Evolutionary conservation across 2,888 invertebrate genomes (phyloP), one percentile per base, ranked within the genome.

Genomic region (Philereme vetulata): DNA sequence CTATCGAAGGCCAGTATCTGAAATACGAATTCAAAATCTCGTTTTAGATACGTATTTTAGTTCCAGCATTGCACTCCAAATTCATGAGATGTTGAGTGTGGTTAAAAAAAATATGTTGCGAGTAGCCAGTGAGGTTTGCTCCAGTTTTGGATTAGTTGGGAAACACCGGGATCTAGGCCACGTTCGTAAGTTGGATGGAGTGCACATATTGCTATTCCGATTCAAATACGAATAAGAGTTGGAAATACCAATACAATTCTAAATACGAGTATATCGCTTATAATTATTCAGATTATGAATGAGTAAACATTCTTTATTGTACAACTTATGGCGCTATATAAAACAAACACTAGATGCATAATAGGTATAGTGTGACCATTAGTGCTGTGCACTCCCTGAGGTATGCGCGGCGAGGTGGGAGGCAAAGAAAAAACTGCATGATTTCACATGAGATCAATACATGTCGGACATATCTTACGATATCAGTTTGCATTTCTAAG

Each of bases 121-220:
- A 55, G 55, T 43, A 21, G 47, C 33, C 42, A 21, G 21, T 36
- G 49, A 38, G 36, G 36, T 11, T n/a, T 38, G 54, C 51, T 55
- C 54, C 42, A 62, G 58, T 58, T 62, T 45, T 35, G 51, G 54
- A 58, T 62, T 62, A 55, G 62, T 58, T 58, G 58, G 36, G 54
- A 57, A 62, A 51, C 48, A 35, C 58, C 58, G 55, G 56, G 57
- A 62, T 58, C 57, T 62, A 55, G 62, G 55, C 34, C 58, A 62
- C 51, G 51, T 53, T 56, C 51, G 61, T 55, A 57, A 57, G 54
- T 62, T 57, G 46, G 43, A 33, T 51, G 52, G 48, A 51, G 53
- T 45, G 51, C 51, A 54, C 45, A 57, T 62, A 62, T 62, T 62
- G 62, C 57, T 54, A 55, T 58, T 62, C 54, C 62, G 8, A 58